These are phyloP conservation scores for Ommatoiulus sabulosus DNA, from an alignment of 2,888 invertebrate species.

Conservation along the genomic window DNA sequence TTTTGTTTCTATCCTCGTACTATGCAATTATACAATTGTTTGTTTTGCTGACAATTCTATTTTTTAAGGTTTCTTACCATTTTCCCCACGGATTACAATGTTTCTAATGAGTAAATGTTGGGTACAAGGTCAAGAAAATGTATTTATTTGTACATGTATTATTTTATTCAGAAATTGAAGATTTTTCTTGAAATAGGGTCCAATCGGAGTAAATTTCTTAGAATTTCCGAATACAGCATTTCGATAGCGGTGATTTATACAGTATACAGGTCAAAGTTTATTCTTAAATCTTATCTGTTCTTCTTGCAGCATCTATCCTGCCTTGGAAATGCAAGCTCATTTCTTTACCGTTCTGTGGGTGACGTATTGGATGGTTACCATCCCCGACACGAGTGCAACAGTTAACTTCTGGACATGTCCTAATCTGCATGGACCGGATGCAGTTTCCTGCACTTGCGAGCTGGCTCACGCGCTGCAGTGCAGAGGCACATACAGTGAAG, in stretches of 20 bases:
- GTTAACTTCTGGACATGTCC: constrained; percentile 49
- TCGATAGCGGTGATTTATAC: not conserved
- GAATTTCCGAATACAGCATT: not conserved
- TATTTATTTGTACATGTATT: not conserved
- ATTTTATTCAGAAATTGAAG: too few species aligned
- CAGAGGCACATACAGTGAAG: not conserved
- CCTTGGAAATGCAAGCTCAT: not conserved
- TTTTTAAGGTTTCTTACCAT: too few species aligned
- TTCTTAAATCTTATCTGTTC: not conserved
- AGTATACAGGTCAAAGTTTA: not conserved
- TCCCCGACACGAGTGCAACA: not conserved
- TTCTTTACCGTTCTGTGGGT: not conserved
- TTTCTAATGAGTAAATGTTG: not conserved
- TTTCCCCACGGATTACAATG: too few species aligned
- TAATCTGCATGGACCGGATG: not conserved
- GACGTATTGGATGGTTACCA: not conserved
- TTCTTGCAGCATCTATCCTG: not conserved
- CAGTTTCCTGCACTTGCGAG: constrained; percentile 50
- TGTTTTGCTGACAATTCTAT: too few species aligned
- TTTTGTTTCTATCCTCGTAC: not conserved
- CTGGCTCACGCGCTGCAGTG: constrained; percentile 25
- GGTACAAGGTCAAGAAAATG: not conserved
- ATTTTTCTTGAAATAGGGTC: not conserved
- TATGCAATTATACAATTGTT: not conserved
- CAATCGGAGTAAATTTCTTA: not conserved